A percentile compares a stretch with the other conserved stretches of the same genome.
Conservation (phyloP, 2,113 vertebrate species). For the Microcebus griseorufus region DNA sequence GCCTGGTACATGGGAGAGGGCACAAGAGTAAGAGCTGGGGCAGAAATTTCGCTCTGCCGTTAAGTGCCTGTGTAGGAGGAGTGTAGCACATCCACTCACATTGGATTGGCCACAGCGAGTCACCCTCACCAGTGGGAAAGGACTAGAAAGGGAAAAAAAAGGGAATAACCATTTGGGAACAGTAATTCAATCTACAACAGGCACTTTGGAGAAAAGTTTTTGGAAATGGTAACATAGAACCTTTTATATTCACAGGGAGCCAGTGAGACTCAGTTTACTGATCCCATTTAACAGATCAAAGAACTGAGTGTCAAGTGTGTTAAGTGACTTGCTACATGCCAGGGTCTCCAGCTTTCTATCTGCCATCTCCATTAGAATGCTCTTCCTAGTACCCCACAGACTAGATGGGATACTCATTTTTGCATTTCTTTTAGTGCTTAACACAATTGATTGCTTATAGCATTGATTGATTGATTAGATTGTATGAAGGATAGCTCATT, state of each 20-base stretch:
- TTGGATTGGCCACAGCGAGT: too few relatives aligned
- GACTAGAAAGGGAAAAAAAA: not conserved
- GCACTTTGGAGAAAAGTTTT: not conserved
- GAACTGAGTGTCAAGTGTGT: not conserved
- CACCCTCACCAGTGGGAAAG: not conserved
- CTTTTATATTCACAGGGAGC: not conserved
- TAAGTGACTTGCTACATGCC: not conserved
- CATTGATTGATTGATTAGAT: not conserved
- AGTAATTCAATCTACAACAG: not conserved
- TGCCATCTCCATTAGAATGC: not conserved
- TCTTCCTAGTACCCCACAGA: not conserved
- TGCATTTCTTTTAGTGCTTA: not conserved
- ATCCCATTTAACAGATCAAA: not conserved
- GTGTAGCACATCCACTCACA: accelerated
- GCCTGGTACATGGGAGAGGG: not conserved
- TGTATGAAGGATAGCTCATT: not conserved
- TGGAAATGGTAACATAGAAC: not conserved
- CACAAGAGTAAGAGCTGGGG: accelerated
- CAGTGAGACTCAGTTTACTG: not conserved
- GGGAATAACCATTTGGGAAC: not conserved
- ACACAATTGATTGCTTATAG: not conserved
- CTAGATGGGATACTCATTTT: not conserved
- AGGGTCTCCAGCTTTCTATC: not conserved
- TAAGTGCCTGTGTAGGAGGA: accelerated
- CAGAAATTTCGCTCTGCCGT: not conserved